A percentile compares a stretch with the other conserved stretches of the same genome.
Evolutionary conservation across 2,797 vertebrate genomes (phyloP).

Genomic region (Bucorvus abyssinicus): DNA sequence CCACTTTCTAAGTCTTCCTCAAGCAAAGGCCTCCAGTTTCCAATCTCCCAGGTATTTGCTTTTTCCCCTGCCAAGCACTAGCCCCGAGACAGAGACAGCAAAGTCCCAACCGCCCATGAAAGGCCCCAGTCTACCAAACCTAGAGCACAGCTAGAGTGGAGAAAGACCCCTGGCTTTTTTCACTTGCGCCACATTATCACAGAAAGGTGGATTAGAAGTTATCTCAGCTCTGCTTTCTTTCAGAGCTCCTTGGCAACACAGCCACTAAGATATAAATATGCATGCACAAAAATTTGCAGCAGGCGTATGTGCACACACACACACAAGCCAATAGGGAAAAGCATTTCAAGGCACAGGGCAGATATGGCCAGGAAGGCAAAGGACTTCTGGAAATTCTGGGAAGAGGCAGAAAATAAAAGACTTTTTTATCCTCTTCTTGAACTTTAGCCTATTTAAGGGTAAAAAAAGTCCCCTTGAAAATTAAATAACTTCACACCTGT

Average conservation of each 20-base stretch:
- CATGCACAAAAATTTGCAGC: conserved; percentile 68
- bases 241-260: conserved; percentile 82
- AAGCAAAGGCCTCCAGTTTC: neutral
- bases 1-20: neutral
- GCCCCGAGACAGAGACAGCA: neutral
- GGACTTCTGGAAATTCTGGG: neutral
- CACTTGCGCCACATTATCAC: conserved; percentile 85
- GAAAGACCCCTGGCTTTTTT: conserved; percentile 82
- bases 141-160: conserved; percentile 61
- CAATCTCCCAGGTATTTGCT: neutral
- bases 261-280: conserved; percentile 82
- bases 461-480: neutral
- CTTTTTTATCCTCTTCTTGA: neutral
- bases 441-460: neutral
- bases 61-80: neutral
- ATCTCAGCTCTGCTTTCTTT: conserved; percentile 85
- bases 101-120: conserved; percentile 51
- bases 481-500: neutral
- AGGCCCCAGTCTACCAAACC: conserved; percentile 56
- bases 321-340: conserved; percentile 27
- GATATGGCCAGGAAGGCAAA: neutral
- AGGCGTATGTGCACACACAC: conserved; percentile 28
- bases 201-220: conserved; percentile 88
- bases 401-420: neutral
- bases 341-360: neutral